Conservation (phyloP, 1,140 invertebrate genomes). For the Mesaphorura yosii region DNA sequence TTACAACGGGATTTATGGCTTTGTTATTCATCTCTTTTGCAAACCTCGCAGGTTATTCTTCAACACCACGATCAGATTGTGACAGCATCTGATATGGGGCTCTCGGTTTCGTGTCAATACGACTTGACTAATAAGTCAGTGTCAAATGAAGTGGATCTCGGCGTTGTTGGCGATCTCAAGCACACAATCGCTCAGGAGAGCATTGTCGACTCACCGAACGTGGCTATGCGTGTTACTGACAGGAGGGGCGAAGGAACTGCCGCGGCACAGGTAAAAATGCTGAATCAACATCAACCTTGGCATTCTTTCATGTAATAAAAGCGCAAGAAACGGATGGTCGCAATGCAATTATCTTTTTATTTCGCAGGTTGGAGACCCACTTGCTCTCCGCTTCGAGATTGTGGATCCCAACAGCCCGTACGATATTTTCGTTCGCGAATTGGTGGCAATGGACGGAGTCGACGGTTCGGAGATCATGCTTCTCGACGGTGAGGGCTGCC, state of each 20-base stretch:
- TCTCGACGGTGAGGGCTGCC: conserved; percentile 82
- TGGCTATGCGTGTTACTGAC: conserved; percentile 76
- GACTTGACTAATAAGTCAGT: conserved; percentile 87
- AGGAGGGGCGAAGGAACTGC: conserved; percentile 35
- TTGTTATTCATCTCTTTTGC: too few relatives aligned
- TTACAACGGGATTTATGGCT: too few relatives aligned
- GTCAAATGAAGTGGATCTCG: conserved; percentile 77
- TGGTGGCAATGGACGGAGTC: conserved; percentile 86
- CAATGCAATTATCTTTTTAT: conserved; percentile 41
- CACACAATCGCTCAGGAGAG: conserved; percentile 40
- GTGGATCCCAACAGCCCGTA: conserved; percentile 76
- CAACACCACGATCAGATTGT: conserved; percentile 92
- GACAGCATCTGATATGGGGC: conserved; percentile 79
- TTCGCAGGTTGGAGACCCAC: conserved; percentile 72
- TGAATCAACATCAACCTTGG: not conserved
- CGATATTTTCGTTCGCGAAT: conserved; percentile 85
- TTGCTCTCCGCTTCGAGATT: conserved; percentile 83
- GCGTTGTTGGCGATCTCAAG: conserved; percentile 71
- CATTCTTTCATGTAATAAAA: not conserved
- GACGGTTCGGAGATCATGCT: conserved; percentile 83
- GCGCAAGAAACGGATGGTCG: too few relatives aligned
- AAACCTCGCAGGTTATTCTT: conserved; percentile 51
- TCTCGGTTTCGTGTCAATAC: conserved; percentile 85
- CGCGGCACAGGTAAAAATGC: conserved; percentile 35
- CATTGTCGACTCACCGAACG: conserved; percentile 80